Evolutionary conservation across 2,797 vertebrate species (phyloP).

Genomic region (Pristis pectinata): DNA sequence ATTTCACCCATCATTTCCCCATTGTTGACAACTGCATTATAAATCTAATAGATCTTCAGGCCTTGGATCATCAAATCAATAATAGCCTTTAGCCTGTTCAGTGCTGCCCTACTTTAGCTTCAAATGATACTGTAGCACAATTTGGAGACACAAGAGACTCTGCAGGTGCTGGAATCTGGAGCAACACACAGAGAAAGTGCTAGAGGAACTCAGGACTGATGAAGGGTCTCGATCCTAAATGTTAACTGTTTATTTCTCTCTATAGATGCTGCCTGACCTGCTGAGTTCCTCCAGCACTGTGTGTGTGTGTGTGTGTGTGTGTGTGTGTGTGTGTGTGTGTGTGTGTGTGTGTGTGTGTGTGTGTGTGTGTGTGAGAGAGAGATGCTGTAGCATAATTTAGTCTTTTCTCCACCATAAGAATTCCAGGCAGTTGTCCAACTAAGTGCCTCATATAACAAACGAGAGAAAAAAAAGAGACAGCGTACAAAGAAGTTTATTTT

Average conservation of each 20-base stretch:
- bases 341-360: too few relatives aligned
- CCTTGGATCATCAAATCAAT: background rate
- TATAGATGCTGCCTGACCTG: too few relatives aligned
- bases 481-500: background rate
- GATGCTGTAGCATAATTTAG: background rate
- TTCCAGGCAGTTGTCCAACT: background rate
- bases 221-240: too few relatives aligned
- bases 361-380: too few relatives aligned
- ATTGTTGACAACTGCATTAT: background rate
- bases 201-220: too few relatives aligned
- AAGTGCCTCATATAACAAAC: background rate
- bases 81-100: background rate
- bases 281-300: too few relatives aligned
- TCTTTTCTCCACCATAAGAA: background rate
- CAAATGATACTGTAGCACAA: conserved; percentile 18
- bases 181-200: too few relatives aligned
- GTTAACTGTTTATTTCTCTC: too few relatives aligned
- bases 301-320: too few relatives aligned
- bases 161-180: too few relatives aligned
- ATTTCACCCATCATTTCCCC: background rate
- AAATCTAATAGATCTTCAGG: background rate
- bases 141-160: too few relatives aligned
- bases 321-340: too few relatives aligned
- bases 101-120: background rate
- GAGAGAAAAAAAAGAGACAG: background rate